Evolutionary conservation across 2,113 vertebrate species (phyloP), one percentile per base, ranked within the genome.

Genomic region (Atherinomorus stipes): DNA sequence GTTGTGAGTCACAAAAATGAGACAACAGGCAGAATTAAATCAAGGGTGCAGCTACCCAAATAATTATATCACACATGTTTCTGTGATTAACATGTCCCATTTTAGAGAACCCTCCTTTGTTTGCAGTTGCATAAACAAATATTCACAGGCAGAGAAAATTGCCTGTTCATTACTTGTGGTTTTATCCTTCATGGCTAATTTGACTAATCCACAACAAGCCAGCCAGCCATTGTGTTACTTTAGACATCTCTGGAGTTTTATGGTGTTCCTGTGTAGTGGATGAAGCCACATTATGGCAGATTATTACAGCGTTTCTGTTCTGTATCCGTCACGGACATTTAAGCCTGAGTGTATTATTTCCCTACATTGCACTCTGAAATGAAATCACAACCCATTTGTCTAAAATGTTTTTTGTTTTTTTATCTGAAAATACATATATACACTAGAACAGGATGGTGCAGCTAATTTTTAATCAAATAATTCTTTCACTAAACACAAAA

Each of bases 151-250:
- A 7, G 50, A 54, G 50, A 51, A 74, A 80, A 83, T 52, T 70
- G 60, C 65, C 28, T 53, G 25, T 68, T 76, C 64, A 70, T 75
- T 76, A 62, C 42, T 67, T 61, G 34, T 64, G 57, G 69, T 78
- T 83, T 89, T 75, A 80, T 81, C 69, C 56, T 76, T 88, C 68
- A 83, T 66, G 71, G 61, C 66, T 81, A 76, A 85, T 77, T 83
- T 81, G 64, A 71, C 77, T 83, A 72, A 86, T 86, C 67, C 54
- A 62, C 63, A 61, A 60, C 28, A 56, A 75, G 59, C 57, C 67
- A 70, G 69, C 1, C 38, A 78, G 52, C 62, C 38, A 74, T 1
- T 66, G 18, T 51, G 63, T 59, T 44, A 50, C 19, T 47, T n/a
- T 56, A 65, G 68, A 49, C 23, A 49, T 65, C 25, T 40, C 25